Conservation (phyloP, 2,113 vertebrate genomes). For the Petrocephalus zakoni region DNA sequence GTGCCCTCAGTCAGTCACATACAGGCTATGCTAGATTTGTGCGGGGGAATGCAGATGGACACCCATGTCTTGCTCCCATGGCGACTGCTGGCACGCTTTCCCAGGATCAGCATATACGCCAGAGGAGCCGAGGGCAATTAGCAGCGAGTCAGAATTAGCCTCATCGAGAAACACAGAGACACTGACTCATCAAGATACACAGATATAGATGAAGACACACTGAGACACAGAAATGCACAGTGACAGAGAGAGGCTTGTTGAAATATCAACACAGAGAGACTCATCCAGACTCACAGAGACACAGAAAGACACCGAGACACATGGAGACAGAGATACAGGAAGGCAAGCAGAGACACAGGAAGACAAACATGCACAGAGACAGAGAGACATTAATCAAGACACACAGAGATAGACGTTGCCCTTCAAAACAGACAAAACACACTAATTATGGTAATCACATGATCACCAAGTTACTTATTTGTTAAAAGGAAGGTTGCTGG, state of each 20-base stretch:
- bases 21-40: background rate
- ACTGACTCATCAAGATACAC: background rate
- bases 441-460: background rate
- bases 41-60: background rate
- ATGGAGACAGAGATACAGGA: no score
- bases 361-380: no score
- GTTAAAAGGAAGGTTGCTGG: background rate
- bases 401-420: no score
- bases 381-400: no score
- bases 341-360: background rate
- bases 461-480: background rate
- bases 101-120: background rate
- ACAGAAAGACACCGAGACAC: background rate
- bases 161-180: background rate
- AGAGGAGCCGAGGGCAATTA: background rate
- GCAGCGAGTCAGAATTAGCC: background rate
- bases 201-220: background rate
- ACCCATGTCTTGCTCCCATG: background rate
- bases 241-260: background rate
- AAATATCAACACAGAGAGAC: background rate
- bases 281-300: background rate
- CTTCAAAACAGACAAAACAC: background rate
- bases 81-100: background rate
- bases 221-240: background rate
- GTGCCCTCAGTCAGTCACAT: background rate